phyloP scores from a whole-genome alignment of 2,113 vertebrate genomes.

The Xenopus tropicalis region DNA sequence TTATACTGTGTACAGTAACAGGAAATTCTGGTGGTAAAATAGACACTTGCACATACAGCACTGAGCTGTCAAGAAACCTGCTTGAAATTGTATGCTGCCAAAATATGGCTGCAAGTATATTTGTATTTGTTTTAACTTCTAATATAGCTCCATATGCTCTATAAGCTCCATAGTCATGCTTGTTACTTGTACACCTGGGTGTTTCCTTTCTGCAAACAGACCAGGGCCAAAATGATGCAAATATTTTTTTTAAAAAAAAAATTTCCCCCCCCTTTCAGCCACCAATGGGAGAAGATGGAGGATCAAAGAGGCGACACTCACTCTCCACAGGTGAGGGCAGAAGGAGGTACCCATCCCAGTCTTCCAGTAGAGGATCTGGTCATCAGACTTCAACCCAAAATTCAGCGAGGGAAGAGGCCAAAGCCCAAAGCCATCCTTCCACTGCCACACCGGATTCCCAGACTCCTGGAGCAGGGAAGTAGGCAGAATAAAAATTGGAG shows the following conservation, averaged over 20 bases:
- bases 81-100: too few relatives aligned
- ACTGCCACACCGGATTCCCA: constrained; percentile 57
- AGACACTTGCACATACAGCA: too few relatives aligned
- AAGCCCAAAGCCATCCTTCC: constrained; percentile 70
- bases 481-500: constrained; percentile 42
- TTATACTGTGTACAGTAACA: too few relatives aligned
- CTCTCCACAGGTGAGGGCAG: constrained; percentile 76
- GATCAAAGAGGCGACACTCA: constrained; percentile 79
- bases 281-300: constrained; percentile 88
- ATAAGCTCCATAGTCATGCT: too few relatives aligned
- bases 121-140: too few relatives aligned
- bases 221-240: background rate
- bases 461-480: constrained; percentile 64
- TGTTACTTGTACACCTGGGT: too few relatives aligned
- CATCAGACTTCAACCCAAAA: constrained; percentile 58
- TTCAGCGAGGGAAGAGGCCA: constrained; percentile 77
- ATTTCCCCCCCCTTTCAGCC: constrained; percentile 70
- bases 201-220: background rate
- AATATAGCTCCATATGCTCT: too few relatives aligned
- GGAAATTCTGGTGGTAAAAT: too few relatives aligned
- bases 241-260: background rate
- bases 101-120: too few relatives aligned
- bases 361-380: constrained; percentile 71
- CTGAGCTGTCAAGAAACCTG: too few relatives aligned
- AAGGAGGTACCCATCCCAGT: constrained; percentile 83